Base-by-base conservation (phyloP, 2,888 invertebrate species). In the Oligia latruncula region DNA sequence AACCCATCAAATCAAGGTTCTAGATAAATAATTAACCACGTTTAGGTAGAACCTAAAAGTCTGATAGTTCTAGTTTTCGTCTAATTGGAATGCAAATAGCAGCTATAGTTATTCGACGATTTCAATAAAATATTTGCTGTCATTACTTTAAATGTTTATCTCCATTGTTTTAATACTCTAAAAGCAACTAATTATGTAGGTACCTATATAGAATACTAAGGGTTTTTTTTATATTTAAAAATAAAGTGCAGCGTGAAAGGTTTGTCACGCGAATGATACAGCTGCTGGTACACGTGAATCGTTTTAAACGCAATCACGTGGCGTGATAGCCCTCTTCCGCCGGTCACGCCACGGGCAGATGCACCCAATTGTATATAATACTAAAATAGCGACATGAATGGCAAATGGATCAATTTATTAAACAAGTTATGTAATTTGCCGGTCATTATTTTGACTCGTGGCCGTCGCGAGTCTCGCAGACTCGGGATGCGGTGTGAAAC, bases 271-370 rank as follows among this genome's bases (percentile, higher is more conserved):
- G 75, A 78, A 52, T 70, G 65, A 58, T 82, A 65, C 83, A 74
- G 74, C 83, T 84, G 82, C 83, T 85, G 81, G 82, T 81, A 86
- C 80, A 87, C 83, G 84, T 86, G 87, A 80, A 78, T 77, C 78
- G 76, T 80, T 87, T 81, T 81, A 80, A 77, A 83, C 82, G 85
- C 84, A 88, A 84, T 84, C 82, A 86, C 82, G 78, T 76, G 79
- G 75, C 82, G 77, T 91, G 92, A 93, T 92, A 81, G 87, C 73
- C 83, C 82, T 88, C 90, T 90, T 94, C 93, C 93, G 93, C 67
- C 79, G 81, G 82, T 88, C 92, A 90, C 87, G 89, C 88, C 83
- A 86, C 80, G 68, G 77, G 68, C 81, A 84, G 86, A 80, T 88
- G 86, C 90, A 89, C 82, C 85, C 86, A 88, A 90, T 91, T 89